These are phyloP conservation scores for Folsomia candida DNA, from an alignment of 2,888 invertebrate genomes.

Conservation along the genomic window DNA sequence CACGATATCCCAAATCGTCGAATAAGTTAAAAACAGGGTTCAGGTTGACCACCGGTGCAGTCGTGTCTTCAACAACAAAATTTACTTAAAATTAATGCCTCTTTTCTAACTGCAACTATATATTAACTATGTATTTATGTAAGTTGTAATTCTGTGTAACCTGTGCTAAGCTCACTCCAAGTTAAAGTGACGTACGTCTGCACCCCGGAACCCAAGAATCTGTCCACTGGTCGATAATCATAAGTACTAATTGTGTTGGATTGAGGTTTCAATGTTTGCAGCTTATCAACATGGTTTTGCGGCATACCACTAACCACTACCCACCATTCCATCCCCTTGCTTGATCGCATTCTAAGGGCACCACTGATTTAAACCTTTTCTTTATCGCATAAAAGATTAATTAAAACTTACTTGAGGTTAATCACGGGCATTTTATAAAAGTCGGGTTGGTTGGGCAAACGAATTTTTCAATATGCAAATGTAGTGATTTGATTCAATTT, in stretches of 20 bases:
- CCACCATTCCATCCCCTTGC: constrained; percentile 17
- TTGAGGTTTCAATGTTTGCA: constrained; percentile 12
- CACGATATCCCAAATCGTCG: constrained; percentile 6
- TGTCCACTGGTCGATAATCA: constrained; percentile 7
- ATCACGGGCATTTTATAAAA: constrained; percentile 6
- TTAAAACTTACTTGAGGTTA: constrained; percentile 12
- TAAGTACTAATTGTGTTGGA: not conserved
- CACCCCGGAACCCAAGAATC: not conserved
- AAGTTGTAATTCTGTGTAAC: no score
- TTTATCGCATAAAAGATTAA: not conserved
- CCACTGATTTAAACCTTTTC: no score
- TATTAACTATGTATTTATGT: no score
- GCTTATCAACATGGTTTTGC: not conserved
- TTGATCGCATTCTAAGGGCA: not conserved
- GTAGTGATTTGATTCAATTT: no score
- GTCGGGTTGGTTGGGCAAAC: no score
- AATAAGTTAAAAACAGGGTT: constrained; percentile 11
- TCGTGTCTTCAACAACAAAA: constrained; percentile 2
- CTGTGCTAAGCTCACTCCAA: constrained; percentile 15
- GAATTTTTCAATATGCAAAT: no score
- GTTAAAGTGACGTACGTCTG: constrained; percentile 6
- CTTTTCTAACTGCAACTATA: not conserved
- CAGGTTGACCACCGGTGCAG: constrained; percentile 11
- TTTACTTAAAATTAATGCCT: not conserved
- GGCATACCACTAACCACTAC: constrained; percentile 10